Base-by-base conservation (phyloP, 2,888 invertebrate species). In the Amiota communis region DNA sequence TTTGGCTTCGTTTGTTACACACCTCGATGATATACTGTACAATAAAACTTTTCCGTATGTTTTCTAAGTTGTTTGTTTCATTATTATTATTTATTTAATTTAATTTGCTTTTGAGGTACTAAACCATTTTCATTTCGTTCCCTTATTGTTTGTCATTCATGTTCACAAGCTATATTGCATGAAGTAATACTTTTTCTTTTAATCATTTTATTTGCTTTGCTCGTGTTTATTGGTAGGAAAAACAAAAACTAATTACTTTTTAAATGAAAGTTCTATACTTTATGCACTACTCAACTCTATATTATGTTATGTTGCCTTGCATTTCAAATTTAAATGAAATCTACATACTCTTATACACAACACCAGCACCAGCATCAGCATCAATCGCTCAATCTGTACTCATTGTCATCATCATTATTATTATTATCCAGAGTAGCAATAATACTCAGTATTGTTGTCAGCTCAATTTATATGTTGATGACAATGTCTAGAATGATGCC, bases 401-500 rank as follows among this genome's bases (percentile, higher is more conserved):
- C 36, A 36, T 36, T 36, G 36, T 36, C 36, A 36, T 36, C 36
- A 36, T 36, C 36, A 36, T 36, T 6, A 36, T 36, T 36, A 36
- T 36, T 36, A 36, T 36, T 36, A 36, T 36, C 36, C 8, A 36
- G 36, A 36, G 36, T 36, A 36, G 36, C 36, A 36, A 36, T 36
- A 36, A 36, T 36, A 36, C 36, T 36, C 36, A 6, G 36, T 36
- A 36, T 36, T n/a, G 57, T 13, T 15, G 17, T n/a, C 46, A 72
- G 71, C 77, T 82, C 84, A 83, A 83, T 83, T 84, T 83, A 80
- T 86, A 83, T 83, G 86, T 81, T 83, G 83, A 83, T 83, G 81
- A 83, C 83, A 77, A 65, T 48, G 47, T 48, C 9, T n/a, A 65
- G 15, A 17, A 48, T 65, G 65, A 10, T 23, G 67, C 23, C 53